Evolutionary conservation across 1,140 invertebrate genomes (phyloP), one percentile per base, ranked within the genome.

Genomic region (Bombus pyrosoma): DNA sequence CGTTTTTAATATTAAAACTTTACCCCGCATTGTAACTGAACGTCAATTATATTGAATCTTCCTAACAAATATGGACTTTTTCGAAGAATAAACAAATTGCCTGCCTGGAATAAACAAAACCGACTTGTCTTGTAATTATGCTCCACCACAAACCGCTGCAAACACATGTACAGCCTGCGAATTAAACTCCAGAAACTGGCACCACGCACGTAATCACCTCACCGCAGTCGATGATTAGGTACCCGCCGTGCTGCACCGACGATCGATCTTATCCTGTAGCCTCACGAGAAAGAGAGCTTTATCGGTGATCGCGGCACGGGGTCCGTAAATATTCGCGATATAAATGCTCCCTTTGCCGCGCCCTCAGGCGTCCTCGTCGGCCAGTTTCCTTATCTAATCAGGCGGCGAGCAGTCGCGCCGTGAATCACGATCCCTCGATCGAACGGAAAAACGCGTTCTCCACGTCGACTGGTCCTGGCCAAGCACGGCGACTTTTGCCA

Each of bases 371-470:
- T 53, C 47, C 47, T 37, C 43, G 25, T 39, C 28, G 53, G 57
- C 37, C 22, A 82, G 80, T 82, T 74, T 64, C 41, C 80, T 82
- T 82, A 82, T 78, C 59, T 76, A 81, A 83, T 78, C 79, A 41
- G 43, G 47, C 66, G 47, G 57, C 79, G 66, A 10, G 84, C 34
- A 39, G 28, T 28, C 62, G 59, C 62, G 53, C 53, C 69, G 75
- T 83, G 86, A 87, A 88, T 88, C 86, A 83, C 85, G 66, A 68
- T 74, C 74, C 62, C 57, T 59, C 86, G 72, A 76, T 75, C 82
- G 18, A 43, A 59, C 9, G 53, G 53, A 57, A 75, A 86, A 69
- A 79, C 80, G 41, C 80, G 66, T 83, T 83, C 75, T 66, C 66
- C 73, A 25, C 83, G 73, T 66, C 86, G 71, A 68, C 79, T 76